Evolutionary conservation across 2,797 vertebrate genomes (phyloP).

Genomic region (Peromyscus attwateri): DNA sequence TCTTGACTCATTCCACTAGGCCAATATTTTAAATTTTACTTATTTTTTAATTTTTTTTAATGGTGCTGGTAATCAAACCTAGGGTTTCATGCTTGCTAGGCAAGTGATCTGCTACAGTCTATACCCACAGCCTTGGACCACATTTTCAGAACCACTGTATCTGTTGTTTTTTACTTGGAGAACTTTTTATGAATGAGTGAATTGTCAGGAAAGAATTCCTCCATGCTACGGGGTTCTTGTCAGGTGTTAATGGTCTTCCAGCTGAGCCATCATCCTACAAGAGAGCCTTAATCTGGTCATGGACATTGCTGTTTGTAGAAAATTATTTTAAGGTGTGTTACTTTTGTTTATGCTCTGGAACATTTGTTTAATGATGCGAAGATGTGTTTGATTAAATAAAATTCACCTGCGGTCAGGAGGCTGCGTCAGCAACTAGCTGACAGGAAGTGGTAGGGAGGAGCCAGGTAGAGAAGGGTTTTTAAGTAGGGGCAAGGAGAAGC

Average conservation of each 20-base stretch:
- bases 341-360: too few relatives aligned
- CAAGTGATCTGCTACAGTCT: neutral
- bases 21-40: neutral
- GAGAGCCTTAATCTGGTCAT: neutral
- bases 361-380: too few relatives aligned
- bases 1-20: neutral
- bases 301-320: neutral
- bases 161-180: neutral
- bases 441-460: too few relatives aligned
- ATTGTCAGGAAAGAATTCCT: slow-evolving; percentile 39
- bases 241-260: neutral
- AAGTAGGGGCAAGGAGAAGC: too few relatives aligned
- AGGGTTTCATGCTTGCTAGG: neutral
- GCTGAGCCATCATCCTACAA: neutral
- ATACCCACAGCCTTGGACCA: too few relatives aligned
- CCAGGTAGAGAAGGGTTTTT: too few relatives aligned
- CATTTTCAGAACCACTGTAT: neutral
- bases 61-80: neutral
- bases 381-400: too few relatives aligned
- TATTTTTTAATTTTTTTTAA: neutral
- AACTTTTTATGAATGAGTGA: slow-evolving; percentile 46
- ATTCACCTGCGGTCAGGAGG: too few relatives aligned
- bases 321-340: too few relatives aligned
- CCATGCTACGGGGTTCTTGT: neutral
- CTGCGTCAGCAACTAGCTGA: too few relatives aligned